A percentile compares a stretch with the other conserved stretches of the same genome.
phyloP scores from a whole-genome alignment of 1,140 invertebrate genomes.

The Pseudomyrmex cubaensis region DNA sequence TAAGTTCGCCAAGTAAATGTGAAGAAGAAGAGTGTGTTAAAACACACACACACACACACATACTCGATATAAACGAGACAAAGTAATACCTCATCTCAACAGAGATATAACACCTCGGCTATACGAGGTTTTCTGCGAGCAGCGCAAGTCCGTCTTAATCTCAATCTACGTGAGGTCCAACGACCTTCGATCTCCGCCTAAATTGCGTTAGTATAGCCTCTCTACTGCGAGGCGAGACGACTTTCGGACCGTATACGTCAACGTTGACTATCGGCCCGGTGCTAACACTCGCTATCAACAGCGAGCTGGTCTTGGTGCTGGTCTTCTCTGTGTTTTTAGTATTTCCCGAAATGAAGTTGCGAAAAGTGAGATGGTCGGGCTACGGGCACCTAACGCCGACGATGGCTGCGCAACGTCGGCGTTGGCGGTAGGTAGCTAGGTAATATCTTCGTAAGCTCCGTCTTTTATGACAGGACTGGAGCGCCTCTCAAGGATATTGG shows the following conservation, averaged over 20 bases:
- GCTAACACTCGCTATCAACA: constrained; percentile 44
- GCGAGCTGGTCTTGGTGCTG: constrained; percentile 50
- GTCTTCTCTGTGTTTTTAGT: constrained; percentile 78
- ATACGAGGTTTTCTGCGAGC: constrained; percentile 42
- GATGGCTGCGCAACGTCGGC: constrained; percentile 50
- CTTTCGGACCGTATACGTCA: constrained; percentile 11
- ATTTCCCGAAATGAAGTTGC: constrained; percentile 82
- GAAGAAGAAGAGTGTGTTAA: background rate
- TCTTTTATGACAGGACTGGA: constrained; percentile 84
- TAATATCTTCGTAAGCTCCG: constrained; percentile 85
- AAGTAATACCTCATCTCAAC: constrained; percentile 46
- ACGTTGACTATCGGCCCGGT: constrained; percentile 10
- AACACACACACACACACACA: no score
- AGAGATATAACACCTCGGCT: constrained; percentile 14
- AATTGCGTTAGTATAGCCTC: constrained; percentile 43
- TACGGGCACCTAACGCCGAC: constrained; percentile 57
- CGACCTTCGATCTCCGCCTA: constrained; percentile 17
- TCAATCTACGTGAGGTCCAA: constrained; percentile 24
- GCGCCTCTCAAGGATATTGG: constrained; percentile 85
- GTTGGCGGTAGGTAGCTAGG: constrained; percentile 73
- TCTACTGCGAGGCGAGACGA: background rate
- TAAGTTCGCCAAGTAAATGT: background rate
- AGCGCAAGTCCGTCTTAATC: constrained; percentile 32
- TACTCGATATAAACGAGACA: constrained; percentile 11
- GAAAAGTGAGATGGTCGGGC: constrained; percentile 76